Percentiles rank a stretch among this genome's conserved stretches.
phyloP scores from a whole-genome alignment of 2,113 vertebrate species.

The Perognathus longimembris region DNA sequence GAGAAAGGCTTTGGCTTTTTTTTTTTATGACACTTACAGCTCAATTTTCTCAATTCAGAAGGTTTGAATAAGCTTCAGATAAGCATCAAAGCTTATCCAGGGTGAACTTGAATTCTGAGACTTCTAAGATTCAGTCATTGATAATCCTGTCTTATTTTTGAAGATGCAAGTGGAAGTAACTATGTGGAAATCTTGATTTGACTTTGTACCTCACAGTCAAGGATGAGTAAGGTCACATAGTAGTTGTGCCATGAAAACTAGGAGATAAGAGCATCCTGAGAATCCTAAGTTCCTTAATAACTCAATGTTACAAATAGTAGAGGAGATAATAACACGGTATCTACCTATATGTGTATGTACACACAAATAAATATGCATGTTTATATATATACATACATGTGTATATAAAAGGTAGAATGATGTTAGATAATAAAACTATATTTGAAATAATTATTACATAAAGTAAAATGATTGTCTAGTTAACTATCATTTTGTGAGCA shows the following conservation, averaged over 20 bases:
- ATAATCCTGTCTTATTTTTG: conserved; percentile 46
- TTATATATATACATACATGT: no score
- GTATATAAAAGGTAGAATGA: not conserved
- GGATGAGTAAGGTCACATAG: conserved; percentile 20
- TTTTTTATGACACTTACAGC: conserved; percentile 66
- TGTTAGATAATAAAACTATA: not conserved
- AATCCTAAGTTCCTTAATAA: conserved; percentile 28
- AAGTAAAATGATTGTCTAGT: not conserved
- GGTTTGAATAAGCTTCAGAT: conserved; percentile 65
- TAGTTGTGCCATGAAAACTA: conserved; percentile 49
- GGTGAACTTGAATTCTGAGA: conserved; percentile 63
- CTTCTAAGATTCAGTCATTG: not conserved
- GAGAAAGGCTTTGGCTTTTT: conserved; percentile 41
- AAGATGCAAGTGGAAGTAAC: not conserved
- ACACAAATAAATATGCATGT: no score
- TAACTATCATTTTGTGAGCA: conserved; percentile 16
- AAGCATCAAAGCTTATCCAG: conserved; percentile 58
- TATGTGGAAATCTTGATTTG: conserved; percentile 22
- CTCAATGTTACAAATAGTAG: not conserved
- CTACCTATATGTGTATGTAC: no score
- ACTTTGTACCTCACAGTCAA: conserved; percentile 29
- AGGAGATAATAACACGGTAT: not conserved
- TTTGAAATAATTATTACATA: not conserved
- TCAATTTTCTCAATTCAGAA: conserved; percentile 59
- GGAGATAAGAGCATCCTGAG: not conserved